Base-by-base conservation (phyloP, 2,888 invertebrate genomes). In the Diarsia mendica region DNA sequence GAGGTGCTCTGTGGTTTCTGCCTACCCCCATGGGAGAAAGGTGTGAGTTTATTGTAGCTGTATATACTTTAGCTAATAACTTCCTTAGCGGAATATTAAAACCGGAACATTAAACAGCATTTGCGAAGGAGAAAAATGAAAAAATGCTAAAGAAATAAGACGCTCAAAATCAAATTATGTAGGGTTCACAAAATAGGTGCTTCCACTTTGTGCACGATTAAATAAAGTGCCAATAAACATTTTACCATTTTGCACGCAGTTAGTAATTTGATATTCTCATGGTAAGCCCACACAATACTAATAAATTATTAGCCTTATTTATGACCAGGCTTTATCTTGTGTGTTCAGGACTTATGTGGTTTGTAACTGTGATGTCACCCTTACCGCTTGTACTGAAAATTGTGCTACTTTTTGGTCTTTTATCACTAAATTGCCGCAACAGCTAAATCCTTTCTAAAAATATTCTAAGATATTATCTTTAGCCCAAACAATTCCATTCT, bases 151-250 rank as follows among this genome's bases (percentile, higher is more conserved):
- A 74, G 69, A 83, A 87, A 85, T 79, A 75, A 66, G 83, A 80
- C 71, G 58, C 77, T 85, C 72, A 80, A 83, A 80, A 83, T 79
- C 60, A 80, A 85, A 83, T 85, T 81, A 80, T 68, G 78, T 51
- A 64, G 51, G 72, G 76, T 67, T 67, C 76, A 64, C 69, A 74
- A 84, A 87, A 86, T 80, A 77, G 88, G 70, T 71, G 70, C 74
- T 81, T 86, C 84, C 88, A 87, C 77, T 87, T 86, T 84, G 74
- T 73, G 86, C 86, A 74, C 80, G 84, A 86, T 86, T 88, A 87
- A 76, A 44, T 86, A 86, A 81, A 87, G 80, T 86, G 86, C 86
- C 88, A 81, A 86, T 88, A 81, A 88, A 84, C 64, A 82, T 88
- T 86, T 82, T 79, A 80, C 72, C 78, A 84, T 87, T 82, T 75